These are phyloP conservation scores for Ranitomeya imitator DNA, from an alignment of 2,113 vertebrate genomes.

Conservation along the genomic window DNA sequence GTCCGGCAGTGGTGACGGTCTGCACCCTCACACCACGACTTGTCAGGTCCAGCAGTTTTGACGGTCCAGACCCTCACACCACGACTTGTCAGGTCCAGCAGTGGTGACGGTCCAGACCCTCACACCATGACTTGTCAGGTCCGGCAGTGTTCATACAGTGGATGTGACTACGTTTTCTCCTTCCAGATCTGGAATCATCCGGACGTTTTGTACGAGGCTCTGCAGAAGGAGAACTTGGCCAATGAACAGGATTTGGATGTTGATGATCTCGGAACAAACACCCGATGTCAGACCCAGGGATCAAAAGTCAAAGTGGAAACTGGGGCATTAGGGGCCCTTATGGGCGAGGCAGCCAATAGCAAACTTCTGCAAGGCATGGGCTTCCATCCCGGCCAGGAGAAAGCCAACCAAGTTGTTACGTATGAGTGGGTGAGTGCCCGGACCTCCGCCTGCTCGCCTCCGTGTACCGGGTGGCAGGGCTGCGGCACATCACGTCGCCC, in stretches of 20 bases:
- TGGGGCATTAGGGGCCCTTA: conserved; percentile 72
- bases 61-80: no score
- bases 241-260: conserved; percentile 96
- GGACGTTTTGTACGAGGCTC: conserved; percentile 91
- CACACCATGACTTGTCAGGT: not conserved
- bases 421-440: conserved; percentile 91
- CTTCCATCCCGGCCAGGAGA: conserved; percentile 88
- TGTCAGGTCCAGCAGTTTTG: no score
- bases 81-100: no score
- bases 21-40: no score
- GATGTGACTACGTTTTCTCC: not conserved
- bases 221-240: conserved; percentile 94
- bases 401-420: conserved; percentile 93
- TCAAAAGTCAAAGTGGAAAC: conserved; percentile 84
- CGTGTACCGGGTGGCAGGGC: not conserved
- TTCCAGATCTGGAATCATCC: conserved; percentile 97
- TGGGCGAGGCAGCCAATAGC: conserved; percentile 82
- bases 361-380: conserved; percentile 80
- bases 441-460: not conserved
- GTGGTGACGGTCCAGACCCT: no score
- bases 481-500: not conserved
- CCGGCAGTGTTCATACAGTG: not conserved
- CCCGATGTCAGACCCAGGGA: conserved; percentile 81
- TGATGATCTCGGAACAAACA: conserved; percentile 85
- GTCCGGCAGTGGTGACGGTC: no score